These are phyloP conservation scores for Lophotriccus pileatus DNA, from an alignment of 2,797 vertebrate genomes.

Conservation along the genomic window DNA sequence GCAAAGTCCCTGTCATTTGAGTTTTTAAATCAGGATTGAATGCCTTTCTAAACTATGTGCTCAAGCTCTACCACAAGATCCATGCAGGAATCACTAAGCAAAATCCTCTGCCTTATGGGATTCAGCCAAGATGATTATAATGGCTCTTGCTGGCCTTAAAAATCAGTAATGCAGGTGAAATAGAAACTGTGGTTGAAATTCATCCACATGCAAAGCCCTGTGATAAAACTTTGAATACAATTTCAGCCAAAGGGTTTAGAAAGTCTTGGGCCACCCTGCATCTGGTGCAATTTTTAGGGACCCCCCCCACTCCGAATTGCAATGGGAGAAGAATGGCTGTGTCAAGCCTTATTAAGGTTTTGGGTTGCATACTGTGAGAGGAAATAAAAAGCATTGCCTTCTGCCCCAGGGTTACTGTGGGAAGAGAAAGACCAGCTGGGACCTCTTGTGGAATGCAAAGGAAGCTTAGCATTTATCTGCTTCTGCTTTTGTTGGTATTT, in stretches of 20 bases:
- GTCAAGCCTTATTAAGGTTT: not conserved
- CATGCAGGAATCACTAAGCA: not conserved
- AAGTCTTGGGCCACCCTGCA: not conserved
- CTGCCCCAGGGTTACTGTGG: constrained; percentile 32
- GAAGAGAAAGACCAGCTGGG: constrained; percentile 58
- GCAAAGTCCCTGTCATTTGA: not conserved
- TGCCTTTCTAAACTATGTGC: not conserved
- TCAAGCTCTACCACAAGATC: not conserved
- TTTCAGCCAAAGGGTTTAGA: not conserved
- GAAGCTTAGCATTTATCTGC: constrained; percentile 50
- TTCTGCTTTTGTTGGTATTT: not conserved
- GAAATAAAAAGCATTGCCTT: constrained; percentile 34
- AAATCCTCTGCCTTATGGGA: not conserved
- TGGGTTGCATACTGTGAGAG: not conserved
- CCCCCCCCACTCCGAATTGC: not conserved
- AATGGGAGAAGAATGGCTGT: not conserved
- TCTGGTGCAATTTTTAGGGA: not conserved
- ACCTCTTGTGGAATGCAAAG: constrained; percentile 63
- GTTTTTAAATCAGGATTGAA: not conserved
- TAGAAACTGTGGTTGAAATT: not conserved
- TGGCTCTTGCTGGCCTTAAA: not conserved
- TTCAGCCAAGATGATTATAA: not conserved
- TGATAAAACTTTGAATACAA: not conserved
- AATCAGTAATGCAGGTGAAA: not conserved
- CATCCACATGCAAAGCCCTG: not conserved